These are phyloP conservation scores for Myanophis thanlyinensis DNA, from an alignment of 2,113 vertebrate genomes.

Conservation along the genomic window DNA sequence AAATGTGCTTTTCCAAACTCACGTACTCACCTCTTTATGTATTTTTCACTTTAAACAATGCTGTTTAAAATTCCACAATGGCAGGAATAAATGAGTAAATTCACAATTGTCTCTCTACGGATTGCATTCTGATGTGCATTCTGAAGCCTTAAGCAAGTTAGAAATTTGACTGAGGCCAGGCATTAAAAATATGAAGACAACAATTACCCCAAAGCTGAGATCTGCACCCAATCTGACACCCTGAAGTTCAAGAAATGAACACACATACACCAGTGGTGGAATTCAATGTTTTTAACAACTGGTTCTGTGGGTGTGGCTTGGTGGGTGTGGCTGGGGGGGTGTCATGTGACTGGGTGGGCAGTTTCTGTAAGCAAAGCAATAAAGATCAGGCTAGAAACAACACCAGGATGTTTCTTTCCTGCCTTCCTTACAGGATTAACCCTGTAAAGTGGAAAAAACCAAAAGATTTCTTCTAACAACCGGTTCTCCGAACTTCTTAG, in stretches of 20 bases:
- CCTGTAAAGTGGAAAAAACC: too few species aligned
- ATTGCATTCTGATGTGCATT: not conserved
- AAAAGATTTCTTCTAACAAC: too few species aligned
- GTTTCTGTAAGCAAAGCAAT: too few species aligned
- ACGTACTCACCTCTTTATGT: not conserved
- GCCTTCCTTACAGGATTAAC: too few species aligned
- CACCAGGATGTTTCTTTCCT: too few species aligned
- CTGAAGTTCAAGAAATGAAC: not conserved
- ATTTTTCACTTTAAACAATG: not conserved
- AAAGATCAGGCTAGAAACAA: too few species aligned
- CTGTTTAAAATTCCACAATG: not conserved
- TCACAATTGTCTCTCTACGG: not conserved
- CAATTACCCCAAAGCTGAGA: not conserved
- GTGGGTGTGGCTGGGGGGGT: too few species aligned
- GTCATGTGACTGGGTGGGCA: too few species aligned
- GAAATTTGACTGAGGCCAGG: not conserved
- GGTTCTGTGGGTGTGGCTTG: too few species aligned
- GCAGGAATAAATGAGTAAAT: not conserved
- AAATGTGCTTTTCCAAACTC: not conserved
- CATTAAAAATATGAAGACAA: not conserved
- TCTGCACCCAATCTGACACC: not conserved
- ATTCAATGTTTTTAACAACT: too few species aligned
- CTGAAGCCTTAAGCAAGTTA: not conserved
- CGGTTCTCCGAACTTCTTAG: too few species aligned
- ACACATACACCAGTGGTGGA: not conserved